phyloP scores from a whole-genome alignment of 2,888 invertebrate species.

The Carterocephalus palaemon region DNA sequence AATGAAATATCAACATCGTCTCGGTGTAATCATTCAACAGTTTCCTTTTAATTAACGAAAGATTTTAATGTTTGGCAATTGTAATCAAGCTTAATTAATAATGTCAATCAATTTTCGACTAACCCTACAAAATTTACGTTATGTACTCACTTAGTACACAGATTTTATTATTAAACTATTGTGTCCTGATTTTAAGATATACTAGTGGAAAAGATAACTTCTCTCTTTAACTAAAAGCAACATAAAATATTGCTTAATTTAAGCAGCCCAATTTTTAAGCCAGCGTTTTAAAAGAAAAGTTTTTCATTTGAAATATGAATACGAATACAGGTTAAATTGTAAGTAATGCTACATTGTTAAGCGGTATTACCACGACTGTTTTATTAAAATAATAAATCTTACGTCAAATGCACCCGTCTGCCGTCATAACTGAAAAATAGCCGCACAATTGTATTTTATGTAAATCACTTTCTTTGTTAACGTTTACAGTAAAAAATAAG shows the following conservation, averaged over 20 bases:
- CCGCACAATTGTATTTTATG: constrained; percentile 64
- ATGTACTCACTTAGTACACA: too few species aligned
- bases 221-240: background rate
- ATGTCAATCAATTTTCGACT: constrained; percentile 7
- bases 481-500: constrained; percentile 10
- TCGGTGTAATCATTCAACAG: constrained; percentile 35
- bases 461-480: constrained; percentile 45
- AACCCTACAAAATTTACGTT: too few species aligned
- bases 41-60: constrained; percentile 40
- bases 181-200: too few species aligned
- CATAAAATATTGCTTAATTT: background rate
- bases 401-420: constrained; percentile 73
- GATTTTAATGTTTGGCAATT: constrained; percentile 22
- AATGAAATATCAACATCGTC: constrained; percentile 62
- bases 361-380: constrained; percentile 60
- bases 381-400: constrained; percentile 78
- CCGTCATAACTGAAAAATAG: constrained; percentile 59
- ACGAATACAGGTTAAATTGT: constrained; percentile 1
- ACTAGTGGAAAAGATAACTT: too few species aligned
- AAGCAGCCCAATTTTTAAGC: background rate
- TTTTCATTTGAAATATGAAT: constrained; percentile 5
- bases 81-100: constrained; percentile 13
- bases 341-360: constrained; percentile 55
- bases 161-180: too few species aligned
- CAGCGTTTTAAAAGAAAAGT: background rate